Base-by-base conservation (phyloP, 2,113 vertebrate genomes). In the Catharus minimus region DNA sequence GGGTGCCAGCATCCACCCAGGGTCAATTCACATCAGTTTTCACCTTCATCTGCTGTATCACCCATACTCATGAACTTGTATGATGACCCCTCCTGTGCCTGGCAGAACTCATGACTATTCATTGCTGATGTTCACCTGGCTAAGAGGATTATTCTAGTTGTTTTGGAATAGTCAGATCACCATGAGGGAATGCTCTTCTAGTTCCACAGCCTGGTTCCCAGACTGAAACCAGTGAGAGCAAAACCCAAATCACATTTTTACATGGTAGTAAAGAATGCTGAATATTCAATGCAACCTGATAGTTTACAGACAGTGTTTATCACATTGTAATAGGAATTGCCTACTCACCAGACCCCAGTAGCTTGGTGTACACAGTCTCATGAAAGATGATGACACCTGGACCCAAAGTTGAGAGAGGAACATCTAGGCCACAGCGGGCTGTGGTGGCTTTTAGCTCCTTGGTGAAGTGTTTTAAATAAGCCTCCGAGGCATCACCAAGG, bases 371-470 rank as follows among this genome's bases (percentile, higher is more conserved):
- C 49, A 99, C 98, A 36, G 99, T 99, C 98, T 99, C 99, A 4
- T 99, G 99, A 97, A 99, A 99, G 97, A 99, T 99, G 92, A 99
- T 98, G 71, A 99, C 99, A 16, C 98, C 98, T 9, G 99, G 99
- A 75, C 99, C 99, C 94, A 99, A 96, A 5, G 99, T 99, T 88
- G 99, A 99, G 71, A 99, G 96, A 28, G 99, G 99, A 80, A 99
- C 99, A 73, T 99, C 99, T 79, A 99, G 98, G 60, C 99, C 99
- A 92, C 99, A 99, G 76, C 99, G 99, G 50, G 98, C 98, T 84
- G 99, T 99, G 13, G 99, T 99, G 71, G 99, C 99, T 96, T 99
- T 99, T 92, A 99, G 97, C 96, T 99, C 99, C 96, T 98, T 98
- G 55, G 99, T 98, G 96, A 99, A 99, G 90, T 99, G 98, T 96